A percentile compares a stretch with the other conserved stretches of the same genome.
These are phyloP conservation scores for Plagiodera versicolora DNA, from an alignment of 2,888 invertebrate species.

Conservation along the genomic window DNA sequence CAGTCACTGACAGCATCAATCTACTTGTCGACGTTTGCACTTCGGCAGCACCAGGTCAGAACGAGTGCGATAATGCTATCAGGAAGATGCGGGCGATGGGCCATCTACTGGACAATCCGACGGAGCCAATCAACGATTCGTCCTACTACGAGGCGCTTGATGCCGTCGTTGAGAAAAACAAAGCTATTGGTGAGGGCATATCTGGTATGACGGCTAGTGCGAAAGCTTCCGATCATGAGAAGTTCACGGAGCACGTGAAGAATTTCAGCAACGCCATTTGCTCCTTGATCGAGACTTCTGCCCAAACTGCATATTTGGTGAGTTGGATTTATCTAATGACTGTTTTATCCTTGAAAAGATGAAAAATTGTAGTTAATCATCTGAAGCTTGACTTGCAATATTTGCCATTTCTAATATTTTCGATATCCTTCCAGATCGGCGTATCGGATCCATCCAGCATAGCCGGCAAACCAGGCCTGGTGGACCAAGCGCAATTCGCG, in stretches of 20 bases:
- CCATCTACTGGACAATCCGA: slow-evolving; percentile 80
- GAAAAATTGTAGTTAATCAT: too few relatives aligned
- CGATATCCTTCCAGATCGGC: slow-evolving; percentile 68
- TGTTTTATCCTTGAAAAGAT: too few relatives aligned
- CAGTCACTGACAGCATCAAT: slow-evolving; percentile 92
- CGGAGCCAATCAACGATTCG: slow-evolving; percentile 83
- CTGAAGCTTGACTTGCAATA: too few relatives aligned
- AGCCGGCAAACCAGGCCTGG: slow-evolving; percentile 84
- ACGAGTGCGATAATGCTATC: slow-evolving; percentile 95
- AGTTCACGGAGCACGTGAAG: slow-evolving; percentile 81
- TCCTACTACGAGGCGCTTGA: slow-evolving; percentile 95
- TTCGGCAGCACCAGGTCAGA: slow-evolving; percentile 88
- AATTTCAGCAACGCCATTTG: slow-evolving; percentile 87
- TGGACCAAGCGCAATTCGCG: slow-evolving; percentile 85
- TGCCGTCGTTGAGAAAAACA: slow-evolving; percentile 84
- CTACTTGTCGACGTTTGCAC: slow-evolving; percentile 85
- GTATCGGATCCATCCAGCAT: slow-evolving; percentile 89
- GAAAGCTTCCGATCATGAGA: slow-evolving; percentile 81
- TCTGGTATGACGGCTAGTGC: slow-evolving; percentile 93
- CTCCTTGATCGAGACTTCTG: slow-evolving; percentile 88
- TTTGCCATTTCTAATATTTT: too few relatives aligned
- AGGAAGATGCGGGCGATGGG: slow-evolving; percentile 86
- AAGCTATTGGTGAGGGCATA: slow-evolving; percentile 83
- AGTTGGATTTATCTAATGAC: too few relatives aligned
- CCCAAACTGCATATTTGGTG: slow-evolving; percentile 91